Conservation (phyloP, 2,797 vertebrate genomes). For the Ispidina picta region DNA sequence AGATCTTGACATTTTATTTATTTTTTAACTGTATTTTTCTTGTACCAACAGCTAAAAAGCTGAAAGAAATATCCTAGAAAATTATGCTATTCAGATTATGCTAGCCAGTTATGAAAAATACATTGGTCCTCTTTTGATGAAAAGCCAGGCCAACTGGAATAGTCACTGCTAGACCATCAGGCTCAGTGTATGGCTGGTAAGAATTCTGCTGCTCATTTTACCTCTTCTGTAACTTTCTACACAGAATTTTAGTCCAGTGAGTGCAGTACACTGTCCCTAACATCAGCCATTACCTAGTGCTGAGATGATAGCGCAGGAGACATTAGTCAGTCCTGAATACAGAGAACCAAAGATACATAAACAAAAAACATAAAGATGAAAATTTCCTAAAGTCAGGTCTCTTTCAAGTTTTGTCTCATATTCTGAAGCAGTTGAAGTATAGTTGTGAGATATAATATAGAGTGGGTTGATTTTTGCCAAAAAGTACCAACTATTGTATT, state of each 20-base stretch:
- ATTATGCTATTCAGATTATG: neutral
- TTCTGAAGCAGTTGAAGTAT: neutral
- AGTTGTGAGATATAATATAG: neutral
- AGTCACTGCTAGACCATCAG: neutral
- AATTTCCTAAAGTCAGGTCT: neutral
- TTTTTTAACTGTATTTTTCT: neutral
- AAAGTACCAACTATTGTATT: neutral
- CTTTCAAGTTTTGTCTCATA: neutral
- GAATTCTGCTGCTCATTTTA: neutral
- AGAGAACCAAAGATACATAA: neutral
- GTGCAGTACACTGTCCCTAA: neutral
- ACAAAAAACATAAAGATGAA: neutral
- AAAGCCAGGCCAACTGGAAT: neutral
- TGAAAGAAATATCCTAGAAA: neutral
- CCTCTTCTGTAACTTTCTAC: neutral
- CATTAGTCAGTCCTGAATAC: neutral
- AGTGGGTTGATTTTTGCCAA: neutral
- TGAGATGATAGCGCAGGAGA: neutral
- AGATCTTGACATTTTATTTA: neutral
- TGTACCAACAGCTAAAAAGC: neutral
- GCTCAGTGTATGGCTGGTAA: neutral
- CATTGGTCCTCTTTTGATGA: neutral
- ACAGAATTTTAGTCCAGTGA: neutral
- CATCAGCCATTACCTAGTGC: neutral
- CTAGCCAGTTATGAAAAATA: neutral